Base-by-base conservation (phyloP, 2,113 vertebrate species). In the Oreochromis aureus region DNA sequence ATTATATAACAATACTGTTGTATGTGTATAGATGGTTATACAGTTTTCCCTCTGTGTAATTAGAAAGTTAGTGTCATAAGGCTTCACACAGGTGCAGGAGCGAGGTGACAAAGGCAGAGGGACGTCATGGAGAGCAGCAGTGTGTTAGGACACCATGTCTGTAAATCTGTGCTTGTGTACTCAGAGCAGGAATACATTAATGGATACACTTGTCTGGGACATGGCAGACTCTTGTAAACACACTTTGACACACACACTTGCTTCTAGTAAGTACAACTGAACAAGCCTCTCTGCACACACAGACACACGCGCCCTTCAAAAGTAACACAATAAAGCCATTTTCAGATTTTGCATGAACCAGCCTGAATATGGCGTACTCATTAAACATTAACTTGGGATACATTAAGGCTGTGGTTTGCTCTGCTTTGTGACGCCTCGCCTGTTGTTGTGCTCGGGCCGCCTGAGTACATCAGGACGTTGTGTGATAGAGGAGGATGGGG, bases 251-350 rank as follows among this genome's bases (percentile, higher is more conserved):
- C 88, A 89, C 79, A 84, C 71, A 66, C 82, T 53, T 5, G 3
- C 80, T 63, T 53, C 83, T 51, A 53, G 71, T 78, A 44, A 91
- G 91, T 89, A 86, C 92, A 93, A 84, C 90, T 89, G 83, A 85
- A 92, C 91, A 94, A 88, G 79, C 41, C 41, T 73, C 34, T 56
- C 63, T 78, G 54, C 55, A 82, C 56, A 61, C 71, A 81, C 44
- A 53, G 30, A 63, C 58, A 80, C 86, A 53, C 59, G 19, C 6
- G 3, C n/a, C 63, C 10, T 22, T 82, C 32, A 44, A 86, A 88
- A 55, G 41, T 19, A 93, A 96, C 95, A 95, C 94, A 94, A 93
- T 93, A 95, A 95, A 95, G 89, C 95, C 93, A 96, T 96, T 96
- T 95, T 90, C 94, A 81, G 86, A 36, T 94, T 95, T 92, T 80